A percentile compares a stretch with the other conserved stretches of the same genome.
These are phyloP conservation scores for Hyphantria cunea DNA, from an alignment of 1,140 invertebrate genomes.

Conservation along the genomic window DNA sequence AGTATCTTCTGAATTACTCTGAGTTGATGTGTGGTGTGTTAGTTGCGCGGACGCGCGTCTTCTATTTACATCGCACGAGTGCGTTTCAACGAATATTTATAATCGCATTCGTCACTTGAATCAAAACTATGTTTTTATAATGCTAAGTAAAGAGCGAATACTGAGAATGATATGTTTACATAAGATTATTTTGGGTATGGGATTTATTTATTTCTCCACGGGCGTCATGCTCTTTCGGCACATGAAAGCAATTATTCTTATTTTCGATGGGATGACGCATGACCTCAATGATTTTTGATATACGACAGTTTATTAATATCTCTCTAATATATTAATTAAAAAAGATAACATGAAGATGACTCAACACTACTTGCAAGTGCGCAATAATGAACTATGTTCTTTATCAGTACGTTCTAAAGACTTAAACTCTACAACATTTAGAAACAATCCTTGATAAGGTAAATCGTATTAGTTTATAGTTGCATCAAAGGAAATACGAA, in stretches of 20 bases:
- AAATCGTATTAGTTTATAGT: too few species aligned
- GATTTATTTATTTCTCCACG: constrained; percentile 64
- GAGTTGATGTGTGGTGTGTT: constrained; percentile 56
- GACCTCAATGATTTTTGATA: constrained; percentile 43
- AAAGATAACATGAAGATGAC: background rate
- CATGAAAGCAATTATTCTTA: constrained; percentile 66
- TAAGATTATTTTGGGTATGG: constrained; percentile 68
- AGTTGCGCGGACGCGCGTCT: constrained; percentile 53
- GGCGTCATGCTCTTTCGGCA: constrained; percentile 61
- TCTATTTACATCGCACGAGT: constrained; percentile 59
- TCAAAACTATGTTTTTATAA: constrained; percentile 69
- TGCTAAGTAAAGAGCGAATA: constrained; percentile 63
- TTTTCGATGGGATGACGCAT: constrained; percentile 68
- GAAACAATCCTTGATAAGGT: too few species aligned
- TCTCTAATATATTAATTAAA: constrained; percentile 4
- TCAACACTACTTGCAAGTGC: too few species aligned
- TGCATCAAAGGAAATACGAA: too few species aligned
- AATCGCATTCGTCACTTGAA: constrained; percentile 68
- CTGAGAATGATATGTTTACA: constrained; percentile 64
- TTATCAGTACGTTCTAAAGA: too few species aligned
- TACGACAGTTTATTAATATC: constrained; percentile 38
- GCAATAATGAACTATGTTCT: too few species aligned
- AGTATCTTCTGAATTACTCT: constrained; percentile 65
- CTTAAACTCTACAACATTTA: too few species aligned
- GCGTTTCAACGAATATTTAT: constrained; percentile 70